Base-by-base conservation (phyloP, 2,888 invertebrate species). In the Linnaemya vulpina region DNA sequence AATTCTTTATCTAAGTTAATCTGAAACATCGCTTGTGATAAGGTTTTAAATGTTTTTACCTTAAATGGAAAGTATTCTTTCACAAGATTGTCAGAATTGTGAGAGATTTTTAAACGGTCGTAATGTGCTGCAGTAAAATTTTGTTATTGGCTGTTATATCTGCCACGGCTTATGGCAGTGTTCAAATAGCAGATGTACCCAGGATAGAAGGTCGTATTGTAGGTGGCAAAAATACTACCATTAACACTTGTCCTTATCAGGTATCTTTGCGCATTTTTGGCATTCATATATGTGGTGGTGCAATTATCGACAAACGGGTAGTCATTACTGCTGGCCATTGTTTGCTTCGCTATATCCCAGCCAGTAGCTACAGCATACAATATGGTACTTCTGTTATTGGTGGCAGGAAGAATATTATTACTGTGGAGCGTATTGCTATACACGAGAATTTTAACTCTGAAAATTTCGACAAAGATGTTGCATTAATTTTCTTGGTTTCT, bases 261-360 rank as follows among this genome's bases (percentile, higher is more conserved):
- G 76, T 86, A 0, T 88, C 88, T 0, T 20, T 88, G 1, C 77
- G 84, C 17, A 4, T 79, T 3, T 51, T 55, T 15, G 53, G 51
- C 9, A 38, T 20, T n/a, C 84, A 84, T 60, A 35, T 62, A 3
- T 90, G 90, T 67, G 91, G 90, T n/a, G 90, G 89, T 3, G 89
- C 89, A 82, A 88, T 91, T 55, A 85, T 90, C 4, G 87, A 87
- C 0, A 83, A 87, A 55, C 87, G 87, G 30, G 86, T 87, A 25
- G 58, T 90, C 10, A 73, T 90, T 20, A 90, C 91, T 40, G 90
- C 90, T 11, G 90, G 89, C 22, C 90, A 90, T 60, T 90, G 90
- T 86, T 74, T 86, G 13, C 49, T 30, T 46, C 13, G 22, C 1
- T 30, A 25, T 15, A 53, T 70, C 1, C 51, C 46, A 4, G 60